Base-by-base conservation (phyloP, 1,140 invertebrate species). In the Matsumurasca onukii region DNA sequence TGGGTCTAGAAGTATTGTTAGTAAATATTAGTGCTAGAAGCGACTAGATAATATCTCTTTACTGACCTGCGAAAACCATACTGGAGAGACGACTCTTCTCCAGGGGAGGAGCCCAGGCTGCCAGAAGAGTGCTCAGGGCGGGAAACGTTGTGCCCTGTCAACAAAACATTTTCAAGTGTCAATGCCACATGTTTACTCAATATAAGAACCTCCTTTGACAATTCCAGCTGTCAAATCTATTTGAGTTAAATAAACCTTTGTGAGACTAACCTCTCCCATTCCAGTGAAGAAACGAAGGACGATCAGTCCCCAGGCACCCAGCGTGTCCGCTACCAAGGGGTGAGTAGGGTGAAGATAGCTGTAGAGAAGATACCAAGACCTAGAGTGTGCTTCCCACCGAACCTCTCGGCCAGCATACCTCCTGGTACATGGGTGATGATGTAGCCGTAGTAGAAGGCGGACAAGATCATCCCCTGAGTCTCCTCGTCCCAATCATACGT, bases 71-170 rank as follows among this genome's bases (percentile, higher is more conserved):
- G 80, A 93, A 93, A 0, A 91, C 88, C 73, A 91, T 80, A 22
- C 91, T 89, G 30, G 89, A 90, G 78, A 93, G 90, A 81, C 89
- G 90, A 66, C 89, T 91, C 72, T 91, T 83, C 77, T 93, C 91
- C 70, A 90, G 77, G 13, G 90, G 89, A 3, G 91, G 91, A 51
- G 92, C 89, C 91, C 91, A 94, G 67, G 87, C 84, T 2, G 91
- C 89, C 31, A 93, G 77, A 86, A 94, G 91, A 27, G 87, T 88
- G 77, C 91, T 89, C 88, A 93, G 91, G 0, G 91, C 88, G 49
- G 91, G 91, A 80, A 90, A 93, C 49, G 91, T 93, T 30, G 92
- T 91, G 39, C 91, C 91, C 84, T 87, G 74, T 15, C 45, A 65
- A n/a, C n/a, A n/a, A n/a, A n/a, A n/a, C n/a, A n/a, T n/a, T n/a